Evolutionary conservation across 2,113 vertebrate genomes (phyloP).

Genomic region (Aspiorhynchus laticeps): DNA sequence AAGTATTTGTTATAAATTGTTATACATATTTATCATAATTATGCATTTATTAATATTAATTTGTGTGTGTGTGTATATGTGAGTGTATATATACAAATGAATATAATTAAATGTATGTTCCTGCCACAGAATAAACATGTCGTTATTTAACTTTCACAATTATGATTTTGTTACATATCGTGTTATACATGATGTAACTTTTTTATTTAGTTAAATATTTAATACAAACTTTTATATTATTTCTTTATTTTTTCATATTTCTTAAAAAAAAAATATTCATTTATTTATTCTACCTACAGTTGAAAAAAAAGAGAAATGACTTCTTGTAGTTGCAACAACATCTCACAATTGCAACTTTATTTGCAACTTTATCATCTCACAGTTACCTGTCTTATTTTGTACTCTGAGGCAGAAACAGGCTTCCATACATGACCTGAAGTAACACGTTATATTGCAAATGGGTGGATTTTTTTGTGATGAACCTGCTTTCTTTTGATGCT

Average conservation of each 20-base stretch:
- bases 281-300: too few species aligned
- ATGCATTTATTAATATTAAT: background rate
- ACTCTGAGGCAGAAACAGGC: background rate
- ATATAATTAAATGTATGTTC: too few species aligned
- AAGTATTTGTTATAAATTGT: background rate
- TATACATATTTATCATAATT: background rate
- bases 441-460: background rate
- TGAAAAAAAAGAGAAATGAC: too few species aligned
- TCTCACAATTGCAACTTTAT: background rate
- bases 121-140: too few species aligned
- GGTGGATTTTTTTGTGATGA: background rate
- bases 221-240: background rate
- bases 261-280: background rate
- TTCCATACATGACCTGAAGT: background rate
- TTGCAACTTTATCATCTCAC: background rate
- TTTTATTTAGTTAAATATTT: too few species aligned
- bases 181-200: too few species aligned
- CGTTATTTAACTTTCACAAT: background rate
- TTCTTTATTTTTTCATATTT: background rate
- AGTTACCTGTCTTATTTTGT: background rate
- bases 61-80: background rate
- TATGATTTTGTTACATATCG: too few species aligned
- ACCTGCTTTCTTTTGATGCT: constrained; percentile 17
- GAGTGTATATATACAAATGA: too few species aligned
- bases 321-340: background rate